Conservation (phyloP, 2,797 vertebrate genomes). For the Yasuhikotakia modesta region DNA sequence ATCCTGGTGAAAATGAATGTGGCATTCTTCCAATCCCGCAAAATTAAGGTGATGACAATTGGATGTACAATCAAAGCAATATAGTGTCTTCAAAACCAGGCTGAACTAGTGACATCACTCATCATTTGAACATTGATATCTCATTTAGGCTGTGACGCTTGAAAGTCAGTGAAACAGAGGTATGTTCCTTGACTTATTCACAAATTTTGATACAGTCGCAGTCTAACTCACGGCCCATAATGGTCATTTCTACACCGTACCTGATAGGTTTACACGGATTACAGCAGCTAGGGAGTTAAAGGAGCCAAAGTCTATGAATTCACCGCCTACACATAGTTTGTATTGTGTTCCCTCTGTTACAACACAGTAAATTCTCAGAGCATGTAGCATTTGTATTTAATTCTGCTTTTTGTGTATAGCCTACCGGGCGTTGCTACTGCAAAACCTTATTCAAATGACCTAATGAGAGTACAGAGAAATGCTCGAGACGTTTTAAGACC, state of each 20-base stretch:
- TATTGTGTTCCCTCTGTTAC: background rate
- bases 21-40: too few relatives aligned
- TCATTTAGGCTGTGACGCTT: too few relatives aligned
- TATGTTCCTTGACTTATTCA: too few relatives aligned
- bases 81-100: too few relatives aligned
- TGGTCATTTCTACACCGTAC: conserved; percentile 11
- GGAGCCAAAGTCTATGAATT: background rate
- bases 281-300: background rate
- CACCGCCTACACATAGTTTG: background rate
- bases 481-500: background rate
- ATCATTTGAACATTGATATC: too few relatives aligned
- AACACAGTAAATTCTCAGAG: background rate
- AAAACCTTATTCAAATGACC: background rate
- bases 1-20: background rate
- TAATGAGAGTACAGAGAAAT: background rate
- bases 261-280: conserved; percentile 9
- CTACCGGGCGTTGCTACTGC: background rate
- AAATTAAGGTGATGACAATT: background rate
- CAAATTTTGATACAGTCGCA: too few relatives aligned
- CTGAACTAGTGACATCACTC: too few relatives aligned
- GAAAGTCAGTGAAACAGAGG: too few relatives aligned
- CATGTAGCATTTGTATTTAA: conserved; percentile 5
- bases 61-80: background rate
- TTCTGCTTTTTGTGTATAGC: background rate
- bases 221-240: background rate